Conservation (phyloP, 2,797 vertebrate species). For the Mormyrops attenuatus region DNA sequence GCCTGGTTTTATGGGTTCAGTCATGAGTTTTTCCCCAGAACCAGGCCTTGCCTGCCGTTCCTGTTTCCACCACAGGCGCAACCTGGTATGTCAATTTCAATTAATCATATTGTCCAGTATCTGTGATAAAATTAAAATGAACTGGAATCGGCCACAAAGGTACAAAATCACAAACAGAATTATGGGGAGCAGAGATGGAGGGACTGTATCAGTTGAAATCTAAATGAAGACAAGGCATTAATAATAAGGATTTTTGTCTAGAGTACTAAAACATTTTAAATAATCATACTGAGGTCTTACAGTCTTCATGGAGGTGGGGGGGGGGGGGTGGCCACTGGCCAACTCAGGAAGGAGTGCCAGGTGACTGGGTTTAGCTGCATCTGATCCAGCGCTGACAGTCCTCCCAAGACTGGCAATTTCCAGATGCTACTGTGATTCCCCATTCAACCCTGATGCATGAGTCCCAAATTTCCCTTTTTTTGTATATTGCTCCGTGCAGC, state of each 20-base stretch:
- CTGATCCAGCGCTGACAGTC: neutral
- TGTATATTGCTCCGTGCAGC: neutral
- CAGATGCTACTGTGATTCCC: constrained; percentile 1
- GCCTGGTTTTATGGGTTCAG: neutral
- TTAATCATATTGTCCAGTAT: neutral
- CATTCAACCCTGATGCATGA: constrained; percentile 2
- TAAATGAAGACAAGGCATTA: neutral
- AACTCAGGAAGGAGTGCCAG: neutral
- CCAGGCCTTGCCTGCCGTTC: neutral
- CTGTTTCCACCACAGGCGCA: neutral
- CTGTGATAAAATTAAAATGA: neutral
- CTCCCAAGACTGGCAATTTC: neutral
- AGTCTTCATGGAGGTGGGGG: neutral
- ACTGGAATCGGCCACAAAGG: neutral
- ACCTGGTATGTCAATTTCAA: neutral
- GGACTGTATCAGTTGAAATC: neutral
- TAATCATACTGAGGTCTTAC: neutral
- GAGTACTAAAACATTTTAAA: neutral
- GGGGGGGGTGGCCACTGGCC: neutral
- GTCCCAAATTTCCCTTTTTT: neutral
- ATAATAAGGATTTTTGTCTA: neutral
- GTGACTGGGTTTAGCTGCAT: neutral
- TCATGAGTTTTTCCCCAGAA: neutral
- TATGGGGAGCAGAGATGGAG: neutral
- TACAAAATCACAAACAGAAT: neutral